Conservation (phyloP, 2,797 vertebrate species). For the Muscicapa striata region DNA sequence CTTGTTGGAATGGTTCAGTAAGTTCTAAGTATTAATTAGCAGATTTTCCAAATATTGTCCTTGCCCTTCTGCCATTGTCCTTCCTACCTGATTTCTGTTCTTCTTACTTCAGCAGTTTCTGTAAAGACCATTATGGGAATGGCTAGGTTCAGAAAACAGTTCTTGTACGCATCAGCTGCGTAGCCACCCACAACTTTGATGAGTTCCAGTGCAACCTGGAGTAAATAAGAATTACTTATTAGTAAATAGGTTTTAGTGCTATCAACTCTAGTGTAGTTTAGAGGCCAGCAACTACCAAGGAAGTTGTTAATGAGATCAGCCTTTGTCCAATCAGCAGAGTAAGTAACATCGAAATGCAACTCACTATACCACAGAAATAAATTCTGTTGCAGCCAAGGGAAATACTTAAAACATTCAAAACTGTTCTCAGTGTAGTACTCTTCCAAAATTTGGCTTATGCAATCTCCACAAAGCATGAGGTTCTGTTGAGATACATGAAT, state of each 20-base stretch:
- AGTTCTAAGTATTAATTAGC: neutral
- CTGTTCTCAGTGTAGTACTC: neutral
- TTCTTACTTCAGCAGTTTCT: slow-evolving; percentile 90
- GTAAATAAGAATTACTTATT: neutral
- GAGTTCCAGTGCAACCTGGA: slow-evolving; percentile 92
- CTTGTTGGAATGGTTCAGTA: neutral
- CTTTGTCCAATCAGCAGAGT: neutral
- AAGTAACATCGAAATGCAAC: neutral
- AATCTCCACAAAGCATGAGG: neutral
- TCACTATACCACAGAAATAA: neutral
- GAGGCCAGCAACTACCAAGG: neutral
- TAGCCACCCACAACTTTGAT: slow-evolving; percentile 90
- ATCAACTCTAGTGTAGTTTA: neutral
- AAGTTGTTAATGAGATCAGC: neutral
- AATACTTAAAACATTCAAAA: neutral
- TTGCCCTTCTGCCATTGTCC: neutral
- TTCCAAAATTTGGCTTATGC: neutral
- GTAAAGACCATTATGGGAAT: slow-evolving; percentile 95
- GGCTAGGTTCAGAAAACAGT: slow-evolving; percentile 98
- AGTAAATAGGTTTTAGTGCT: neutral
- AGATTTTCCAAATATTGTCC: neutral
- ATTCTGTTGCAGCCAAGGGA: neutral
- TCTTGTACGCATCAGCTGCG: slow-evolving; percentile 90
- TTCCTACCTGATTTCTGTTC: slow-evolving; percentile 89
- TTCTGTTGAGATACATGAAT: neutral